phyloP scores from a whole-genome alignment of 2,797 vertebrate genomes.

The Pseudochaenichthys georgianus region DNA sequence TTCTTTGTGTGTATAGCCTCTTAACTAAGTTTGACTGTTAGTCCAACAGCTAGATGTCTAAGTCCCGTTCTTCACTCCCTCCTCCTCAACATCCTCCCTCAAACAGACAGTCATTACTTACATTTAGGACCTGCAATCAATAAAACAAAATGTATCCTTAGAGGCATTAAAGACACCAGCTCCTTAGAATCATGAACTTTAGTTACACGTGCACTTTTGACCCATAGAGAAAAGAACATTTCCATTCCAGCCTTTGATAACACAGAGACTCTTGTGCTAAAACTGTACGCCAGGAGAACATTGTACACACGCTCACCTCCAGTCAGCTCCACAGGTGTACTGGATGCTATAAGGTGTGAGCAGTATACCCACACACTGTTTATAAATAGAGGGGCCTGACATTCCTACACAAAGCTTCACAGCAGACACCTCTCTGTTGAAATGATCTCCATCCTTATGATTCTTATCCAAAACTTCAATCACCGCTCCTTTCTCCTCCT shows the following conservation, averaged over 20 bases:
- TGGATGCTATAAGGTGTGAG: conserved; percentile 72
- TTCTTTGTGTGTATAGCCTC: too few relatives aligned
- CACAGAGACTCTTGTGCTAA: conserved; percentile 11
- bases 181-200: background rate
- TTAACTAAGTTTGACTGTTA: background rate
- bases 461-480: conserved; percentile 78
- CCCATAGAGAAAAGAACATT: conserved; percentile 12
- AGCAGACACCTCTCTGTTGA: conserved; percentile 69
- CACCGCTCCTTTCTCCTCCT: conserved; percentile 65
- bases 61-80: background rate
- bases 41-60: background rate
- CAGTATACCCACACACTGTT: conserved; percentile 74
- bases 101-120: too few relatives aligned
- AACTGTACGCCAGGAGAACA: conserved; percentile 31
- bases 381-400: conserved; percentile 77
- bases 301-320: conserved; percentile 43
- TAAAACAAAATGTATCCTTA: background rate
- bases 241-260: conserved; percentile 35
- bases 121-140: background rate
- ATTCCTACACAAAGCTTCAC: conserved; percentile 74
- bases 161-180: background rate
- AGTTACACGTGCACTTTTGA: conserved; percentile 6
- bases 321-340: conserved; percentile 64
- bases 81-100: background rate
- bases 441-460: conserved; percentile 72